Base-by-base conservation (phyloP, 2,888 invertebrate genomes). In the Microplitis manilae region DNA sequence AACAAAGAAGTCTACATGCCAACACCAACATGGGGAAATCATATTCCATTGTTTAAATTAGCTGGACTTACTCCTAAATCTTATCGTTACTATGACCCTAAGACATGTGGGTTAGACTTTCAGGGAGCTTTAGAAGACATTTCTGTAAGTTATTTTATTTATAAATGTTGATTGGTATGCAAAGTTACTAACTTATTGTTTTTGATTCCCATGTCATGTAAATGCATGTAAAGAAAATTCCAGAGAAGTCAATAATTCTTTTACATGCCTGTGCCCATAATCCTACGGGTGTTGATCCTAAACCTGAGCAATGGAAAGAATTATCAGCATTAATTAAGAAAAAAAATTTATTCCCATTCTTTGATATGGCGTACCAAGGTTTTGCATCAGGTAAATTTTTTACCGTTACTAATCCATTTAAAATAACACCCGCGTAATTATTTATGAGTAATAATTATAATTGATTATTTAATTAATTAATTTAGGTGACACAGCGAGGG, bases 281-380 rank as follows among this genome's bases (percentile, higher is more conserved):
- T 91, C 99, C 99, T 13, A 99, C 99, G 39, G 98, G 98, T 15
- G 97, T 98, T 2, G 98, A 98, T 91, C 97, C 97, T 1, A 94
- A 91, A 79, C 93, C 92, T 6, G 95, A 96, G 76, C 97, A 98
- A 88, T 99, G 99, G 99, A 91, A 93, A 76, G 95, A 97, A 90
- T 91, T 99, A 1, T 97, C 97, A 1, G 89, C 93, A 83, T 90
- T 97, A 5, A 93, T 98, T 79, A 97, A 96, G 90, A 92, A 94
- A 79, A 93, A 91, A 85, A 94, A 97, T 75, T 90, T 98, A 20
- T 95, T 95, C 88, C 96, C 98, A 40, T 99, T 95, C 92, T 97
- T 99, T 90, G 99, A 99, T 91, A 97, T 98, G 98, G 99, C 99
- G 59, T 99, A 99, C 91, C 99, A 99, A 92, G 98, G 97, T 60